These are phyloP conservation scores for Pinna nobilis DNA, from an alignment of 1,140 invertebrate genomes.

Conservation along the genomic window DNA sequence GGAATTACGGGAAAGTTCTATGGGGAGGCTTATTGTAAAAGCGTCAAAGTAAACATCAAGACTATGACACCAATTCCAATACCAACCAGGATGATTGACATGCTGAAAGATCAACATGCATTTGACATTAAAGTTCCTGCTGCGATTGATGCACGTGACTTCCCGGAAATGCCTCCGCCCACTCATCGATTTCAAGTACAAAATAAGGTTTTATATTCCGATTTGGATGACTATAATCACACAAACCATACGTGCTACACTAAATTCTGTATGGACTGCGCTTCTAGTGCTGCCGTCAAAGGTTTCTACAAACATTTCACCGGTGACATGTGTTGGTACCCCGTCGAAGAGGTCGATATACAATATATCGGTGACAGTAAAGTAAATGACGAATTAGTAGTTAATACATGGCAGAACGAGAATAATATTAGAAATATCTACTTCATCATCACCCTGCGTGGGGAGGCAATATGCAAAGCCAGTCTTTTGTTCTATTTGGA, in stretches of 20 bases:
- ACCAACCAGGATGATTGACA: slow-evolving; percentile 22
- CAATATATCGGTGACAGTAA: slow-evolving; percentile 18
- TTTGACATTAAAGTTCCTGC: too few species aligned
- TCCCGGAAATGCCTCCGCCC: not conserved
- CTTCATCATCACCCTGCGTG: too few species aligned
- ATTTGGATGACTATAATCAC: slow-evolving; percentile 26
- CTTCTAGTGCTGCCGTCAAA: slow-evolving; percentile 6
- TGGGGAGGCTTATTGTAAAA: slow-evolving; percentile 20
- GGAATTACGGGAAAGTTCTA: slow-evolving; percentile 12
- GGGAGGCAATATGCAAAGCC: too few species aligned
- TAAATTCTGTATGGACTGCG: slow-evolving; percentile 28
- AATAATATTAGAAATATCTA: too few species aligned
- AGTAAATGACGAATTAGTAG: slow-evolving; percentile 10
- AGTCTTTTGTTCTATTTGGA: too few species aligned
- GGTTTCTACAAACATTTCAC: slow-evolving; percentile 20
- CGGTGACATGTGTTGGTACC: slow-evolving; percentile 26
- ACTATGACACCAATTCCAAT: slow-evolving; percentile 24
- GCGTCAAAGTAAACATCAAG: slow-evolving; percentile 19
- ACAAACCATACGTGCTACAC: slow-evolving; percentile 25
- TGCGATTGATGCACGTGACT: not conserved
- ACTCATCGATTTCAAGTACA: not conserved
- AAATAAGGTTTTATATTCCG: slow-evolving; percentile 6
- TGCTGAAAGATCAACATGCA: too few species aligned
- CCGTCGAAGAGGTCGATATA: not conserved
- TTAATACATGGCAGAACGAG: slow-evolving; percentile 24